Evolutionary conservation across 2,113 vertebrate genomes (phyloP), one percentile per base, ranked within the genome.

Genomic region (Thunnus maccoyii): DNA sequence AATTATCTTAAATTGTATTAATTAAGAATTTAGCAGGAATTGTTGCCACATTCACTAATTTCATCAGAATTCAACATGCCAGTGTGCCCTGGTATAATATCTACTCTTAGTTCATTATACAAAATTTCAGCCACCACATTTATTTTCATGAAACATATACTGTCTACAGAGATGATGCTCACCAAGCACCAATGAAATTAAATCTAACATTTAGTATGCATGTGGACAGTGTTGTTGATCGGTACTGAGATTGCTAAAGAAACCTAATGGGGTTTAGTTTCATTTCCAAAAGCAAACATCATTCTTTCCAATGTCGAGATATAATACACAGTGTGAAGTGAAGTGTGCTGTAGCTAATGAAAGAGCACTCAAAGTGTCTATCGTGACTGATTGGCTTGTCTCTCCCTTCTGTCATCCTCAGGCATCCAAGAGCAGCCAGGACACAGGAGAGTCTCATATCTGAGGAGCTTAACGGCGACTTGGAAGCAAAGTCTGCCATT

Each of bases 361-460:
- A 83, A 47, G 32, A 36, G 7, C 5, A 48, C 6, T 74, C 18
- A 72, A 55, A 56, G n/a, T 87, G 55, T 69, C 20, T 41, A 50
- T 48, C 7, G 3, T 85, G 16, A 69, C 41, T 65, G 18, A 76
- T 72, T 18, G 14, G 22, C 72, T 22, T 73, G 3, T 51, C 30
- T 84, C 10, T 48, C 17, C 48, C 15, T 11, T 67, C 67, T 85
- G 27, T 81, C 41, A 72, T 85, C 68, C 72, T 54, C 83, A 96
- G 95, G 72, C 36, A 17, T 91, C 89, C 56, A 94, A 78, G 69
- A 96, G 89, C 58, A 55, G 17, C 48, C 91, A 93, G 57, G 77
- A 95, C 82, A 95, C 95, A 1, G 90, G 89, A 57, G 88, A 95
- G 83, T 94, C 93, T 55, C 85, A 74, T 9, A 89, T 94, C 71